Evolutionary conservation across 1,140 invertebrate species (phyloP).

Genomic region (Drosophila pandora): DNA sequence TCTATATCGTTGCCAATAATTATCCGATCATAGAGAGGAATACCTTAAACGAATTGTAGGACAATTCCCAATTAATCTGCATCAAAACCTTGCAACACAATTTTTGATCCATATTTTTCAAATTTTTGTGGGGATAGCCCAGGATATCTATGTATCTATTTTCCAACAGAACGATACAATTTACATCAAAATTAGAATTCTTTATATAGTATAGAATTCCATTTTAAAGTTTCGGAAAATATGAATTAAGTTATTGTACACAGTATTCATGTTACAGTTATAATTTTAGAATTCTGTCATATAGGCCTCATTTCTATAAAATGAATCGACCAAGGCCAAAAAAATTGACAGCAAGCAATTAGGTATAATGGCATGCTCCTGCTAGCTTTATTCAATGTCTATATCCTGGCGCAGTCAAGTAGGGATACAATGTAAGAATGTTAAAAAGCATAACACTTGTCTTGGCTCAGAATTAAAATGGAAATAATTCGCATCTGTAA

Average conservation of each 20-base stretch:
- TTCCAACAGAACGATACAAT: no score
- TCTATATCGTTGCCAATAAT: no score
- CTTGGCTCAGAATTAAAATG: conserved; percentile 41
- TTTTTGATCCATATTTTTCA: no score
- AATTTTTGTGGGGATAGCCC: no score
- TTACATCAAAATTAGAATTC: no score
- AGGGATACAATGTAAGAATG: conserved; percentile 5
- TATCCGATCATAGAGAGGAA: no score
- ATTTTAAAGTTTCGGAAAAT: no score
- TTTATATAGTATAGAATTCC: no score
- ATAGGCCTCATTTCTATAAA: background rate
- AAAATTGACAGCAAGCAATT: conserved; percentile 24
- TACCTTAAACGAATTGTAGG: no score
- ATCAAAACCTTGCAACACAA: no score
- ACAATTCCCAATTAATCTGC: no score
- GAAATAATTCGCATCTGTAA: conserved; percentile 39
- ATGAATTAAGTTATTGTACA: background rate
- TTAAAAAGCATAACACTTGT: conserved; percentile 50
- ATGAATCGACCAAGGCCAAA: conserved; percentile 1
- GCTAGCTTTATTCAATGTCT: background rate
- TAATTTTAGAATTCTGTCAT: conserved; percentile 12
- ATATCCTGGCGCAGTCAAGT: conserved; percentile 7
- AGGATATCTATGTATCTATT: no score
- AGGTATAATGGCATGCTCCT: conserved; percentile 11
- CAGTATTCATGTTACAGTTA: background rate